phyloP scores from a whole-genome alignment of 1,140 invertebrate species.

The Camponotus vicinus region DNA sequence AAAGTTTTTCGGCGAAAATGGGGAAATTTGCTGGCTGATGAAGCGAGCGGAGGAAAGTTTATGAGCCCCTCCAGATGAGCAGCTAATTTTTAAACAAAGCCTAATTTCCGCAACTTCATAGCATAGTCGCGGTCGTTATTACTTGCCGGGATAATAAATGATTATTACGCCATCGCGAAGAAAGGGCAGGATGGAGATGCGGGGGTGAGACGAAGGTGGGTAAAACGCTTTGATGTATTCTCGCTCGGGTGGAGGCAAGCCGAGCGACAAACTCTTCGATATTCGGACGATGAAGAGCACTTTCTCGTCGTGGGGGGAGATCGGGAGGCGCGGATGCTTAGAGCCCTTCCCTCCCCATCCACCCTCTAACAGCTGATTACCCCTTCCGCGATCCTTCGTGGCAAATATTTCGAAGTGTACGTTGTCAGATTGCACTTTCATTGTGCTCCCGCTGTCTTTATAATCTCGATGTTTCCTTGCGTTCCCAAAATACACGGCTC shows the following conservation, averaged over 20 bases:
- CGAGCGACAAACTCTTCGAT: constrained; percentile 86
- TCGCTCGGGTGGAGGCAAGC: constrained; percentile 80
- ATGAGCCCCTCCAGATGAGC: constrained; percentile 62
- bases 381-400: constrained; percentile 9
- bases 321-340: constrained; percentile 11
- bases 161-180: constrained; percentile 80
- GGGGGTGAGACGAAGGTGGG: constrained; percentile 39
- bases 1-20: constrained; percentile 51
- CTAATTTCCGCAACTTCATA: constrained; percentile 82
- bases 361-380: constrained; percentile 19
- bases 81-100: constrained; percentile 87
- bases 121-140: constrained; percentile 81
- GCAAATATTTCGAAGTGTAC: background rate
- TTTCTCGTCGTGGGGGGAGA: constrained; percentile 68
- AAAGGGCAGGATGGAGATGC: constrained; percentile 10
- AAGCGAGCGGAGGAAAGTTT: constrained; percentile 71
- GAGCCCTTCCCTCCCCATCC: background rate
- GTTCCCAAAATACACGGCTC: constrained; percentile 44
- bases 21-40: constrained; percentile 59
- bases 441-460: background rate
- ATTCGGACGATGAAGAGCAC: constrained; percentile 85
- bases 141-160: constrained; percentile 84
- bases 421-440: background rate
- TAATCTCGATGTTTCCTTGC: background rate
- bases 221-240: constrained; percentile 84